These are phyloP conservation scores for Eupithecia tripunctaria DNA, from an alignment of 2,888 invertebrate species.

Conservation along the genomic window DNA sequence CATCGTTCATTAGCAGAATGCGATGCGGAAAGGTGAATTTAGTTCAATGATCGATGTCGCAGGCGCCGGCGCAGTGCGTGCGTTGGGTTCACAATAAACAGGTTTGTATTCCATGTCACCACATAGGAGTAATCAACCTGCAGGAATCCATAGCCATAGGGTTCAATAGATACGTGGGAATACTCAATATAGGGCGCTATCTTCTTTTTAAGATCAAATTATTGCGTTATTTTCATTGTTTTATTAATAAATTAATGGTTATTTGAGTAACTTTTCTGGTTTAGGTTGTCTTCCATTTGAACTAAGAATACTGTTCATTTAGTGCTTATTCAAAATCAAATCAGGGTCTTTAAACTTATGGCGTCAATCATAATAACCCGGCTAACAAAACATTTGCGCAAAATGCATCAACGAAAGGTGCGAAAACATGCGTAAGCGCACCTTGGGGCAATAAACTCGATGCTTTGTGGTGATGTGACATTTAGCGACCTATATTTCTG, in stretches of 20 bases:
- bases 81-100: slow-evolving; percentile 17
- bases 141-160: not conserved
- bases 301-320: not conserved
- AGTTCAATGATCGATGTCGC: slow-evolving; percentile 48
- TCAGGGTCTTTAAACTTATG: not conserved
- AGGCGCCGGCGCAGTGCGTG: slow-evolving; percentile 28
- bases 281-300: not conserved
- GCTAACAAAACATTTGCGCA: slow-evolving; percentile 17
- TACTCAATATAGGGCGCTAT: too few relatives aligned
- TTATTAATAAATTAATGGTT: too few relatives aligned
- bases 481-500: slow-evolving; percentile 34
- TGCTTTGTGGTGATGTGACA: slow-evolving; percentile 38
- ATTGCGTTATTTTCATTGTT: too few relatives aligned
- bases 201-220: not conserved
- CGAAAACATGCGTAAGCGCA: slow-evolving; percentile 60
- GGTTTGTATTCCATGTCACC: slow-evolving; percentile 10
- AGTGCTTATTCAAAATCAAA: not conserved
- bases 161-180: not conserved
- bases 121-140: slow-evolving; percentile 1
- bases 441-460: slow-evolving; percentile 66
- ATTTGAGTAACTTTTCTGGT: not conserved
- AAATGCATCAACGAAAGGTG: slow-evolving; percentile 50
- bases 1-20: slow-evolving; percentile 37
- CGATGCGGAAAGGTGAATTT: slow-evolving; percentile 43
- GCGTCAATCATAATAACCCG: not conserved